phyloP scores from a whole-genome alignment of 2,797 vertebrate genomes.

The Bradypodion ventrale region DNA sequence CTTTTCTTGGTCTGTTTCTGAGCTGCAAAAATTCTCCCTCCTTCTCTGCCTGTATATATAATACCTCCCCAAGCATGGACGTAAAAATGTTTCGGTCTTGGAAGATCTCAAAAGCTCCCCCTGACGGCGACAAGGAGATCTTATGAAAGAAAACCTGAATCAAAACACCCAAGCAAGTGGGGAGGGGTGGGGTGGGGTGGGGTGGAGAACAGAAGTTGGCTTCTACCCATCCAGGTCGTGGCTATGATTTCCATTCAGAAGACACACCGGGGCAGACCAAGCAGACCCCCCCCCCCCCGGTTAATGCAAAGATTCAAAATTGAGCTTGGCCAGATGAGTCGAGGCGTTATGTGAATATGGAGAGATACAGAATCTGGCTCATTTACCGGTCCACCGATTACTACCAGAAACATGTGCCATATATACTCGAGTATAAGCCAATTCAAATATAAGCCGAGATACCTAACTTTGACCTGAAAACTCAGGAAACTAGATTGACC shows the following conservation, averaged over 20 bases:
- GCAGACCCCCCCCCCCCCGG: not conserved
- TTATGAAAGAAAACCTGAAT: no score
- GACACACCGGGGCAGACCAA: not conserved
- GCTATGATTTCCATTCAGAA: conserved; percentile 19
- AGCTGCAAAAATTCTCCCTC: conserved; percentile 72
- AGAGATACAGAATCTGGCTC: no score
- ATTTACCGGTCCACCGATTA: no score
- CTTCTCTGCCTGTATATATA: not conserved
- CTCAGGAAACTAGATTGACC: no score
- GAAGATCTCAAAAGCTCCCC: conserved; percentile 82
- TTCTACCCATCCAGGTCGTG: no score
- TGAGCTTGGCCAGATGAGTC: not conserved
- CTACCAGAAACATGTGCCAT: no score
- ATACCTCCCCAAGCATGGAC: not conserved
- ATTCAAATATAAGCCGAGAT: no score
- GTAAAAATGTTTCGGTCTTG: conserved; percentile 56
- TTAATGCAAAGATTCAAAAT: not conserved
- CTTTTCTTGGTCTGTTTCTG: conserved; percentile 73
- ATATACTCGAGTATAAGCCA: no score
- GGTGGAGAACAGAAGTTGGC: no score
- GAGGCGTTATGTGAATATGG: no score
- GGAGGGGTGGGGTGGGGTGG: no score
- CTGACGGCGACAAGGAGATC: conserved; percentile 79
- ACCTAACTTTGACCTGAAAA: no score
- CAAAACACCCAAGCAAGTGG: conserved; percentile 48